Evolutionary conservation across 2,888 invertebrate species (phyloP).

Genomic region (Lutraria lutraria): DNA sequence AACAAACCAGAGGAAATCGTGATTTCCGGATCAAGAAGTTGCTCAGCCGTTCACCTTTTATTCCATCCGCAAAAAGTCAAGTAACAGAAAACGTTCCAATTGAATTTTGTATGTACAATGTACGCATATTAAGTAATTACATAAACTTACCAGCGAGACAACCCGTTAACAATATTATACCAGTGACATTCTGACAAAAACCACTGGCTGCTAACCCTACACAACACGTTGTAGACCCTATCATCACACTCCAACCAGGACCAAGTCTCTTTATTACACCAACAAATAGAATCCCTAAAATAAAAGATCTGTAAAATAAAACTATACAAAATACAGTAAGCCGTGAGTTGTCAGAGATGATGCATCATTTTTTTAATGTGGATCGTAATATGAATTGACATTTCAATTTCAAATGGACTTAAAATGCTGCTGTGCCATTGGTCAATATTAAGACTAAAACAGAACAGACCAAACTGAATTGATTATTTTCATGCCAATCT

Average conservation of each 20-base stretch:
- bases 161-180: constrained; percentile 45
- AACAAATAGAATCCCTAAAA: constrained; percentile 47
- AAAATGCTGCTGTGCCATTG: too few relatives aligned
- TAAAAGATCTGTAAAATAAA: not conserved
- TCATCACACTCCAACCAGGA: constrained; percentile 30
- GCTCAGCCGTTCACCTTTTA: too few relatives aligned
- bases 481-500: too few relatives aligned
- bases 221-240: constrained; percentile 4
- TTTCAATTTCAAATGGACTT: too few relatives aligned
- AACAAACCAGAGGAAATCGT: too few relatives aligned
- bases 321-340: not conserved
- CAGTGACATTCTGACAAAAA: constrained; percentile 26
- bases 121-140: not conserved
- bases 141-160: constrained; percentile 37
- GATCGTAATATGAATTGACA: too few relatives aligned
- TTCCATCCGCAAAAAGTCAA: too few relatives aligned
- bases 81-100: too few relatives aligned
- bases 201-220: constrained; percentile 42
- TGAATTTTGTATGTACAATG: not conserved
- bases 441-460: too few relatives aligned
- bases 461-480: too few relatives aligned
- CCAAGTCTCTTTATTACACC: constrained; percentile 39
- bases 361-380: too few relatives aligned
- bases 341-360: not conserved
- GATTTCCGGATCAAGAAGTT: too few relatives aligned